Base-by-base conservation (phyloP, 64 coral and sea anemone species). In the Montipora foliosa region DNA sequence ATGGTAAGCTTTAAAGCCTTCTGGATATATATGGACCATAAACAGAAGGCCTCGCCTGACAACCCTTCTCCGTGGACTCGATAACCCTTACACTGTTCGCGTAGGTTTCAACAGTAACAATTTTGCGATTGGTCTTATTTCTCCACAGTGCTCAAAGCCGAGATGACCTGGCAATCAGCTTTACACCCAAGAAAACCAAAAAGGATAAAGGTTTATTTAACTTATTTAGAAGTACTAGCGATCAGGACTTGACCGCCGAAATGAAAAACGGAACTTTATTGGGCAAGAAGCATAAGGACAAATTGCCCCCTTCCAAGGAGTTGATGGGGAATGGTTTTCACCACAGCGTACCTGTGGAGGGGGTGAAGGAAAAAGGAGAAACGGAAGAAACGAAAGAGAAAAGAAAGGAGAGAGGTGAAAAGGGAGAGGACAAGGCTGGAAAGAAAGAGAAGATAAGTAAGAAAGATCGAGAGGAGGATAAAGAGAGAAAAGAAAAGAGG, bases 291-390 rank as follows among this genome's bases (percentile, higher is more conserved):
- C 74, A n/a, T 5, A 90, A 90, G 13, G 88, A 79, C 29, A 90
- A 86, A 86, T 71, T 47, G 5, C 16, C 66, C 17, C 16, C 17
- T 21, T 21, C 44, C 17, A 68, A 46, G 19, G 64, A 86, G 62
- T 7, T 86, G 64, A 72, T 71, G 62, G 82, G 47, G 8, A 86
- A 86, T 86, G 82, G 82, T 50, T 15, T 86, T 9, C 82, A 86
- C 16, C 45, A 24, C 9, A 68, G 47, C 1, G 49, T 78, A 78
- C 47, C 67, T 2, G 66, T 47, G 44, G 58, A 90, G 55, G 77
- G 45, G 44, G 5, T 47, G 1, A 79, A 78, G 15, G 88, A 90
- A 79, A 78, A 90, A 58, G 80, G 78, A 24, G 80, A 91, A 49
- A 44, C 14, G 4, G 47, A 82, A 47, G 60, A 90, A 20, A 81